Evolutionary conservation across 2,888 invertebrate genomes (phyloP).

Genomic region (Chrysolina americana): DNA sequence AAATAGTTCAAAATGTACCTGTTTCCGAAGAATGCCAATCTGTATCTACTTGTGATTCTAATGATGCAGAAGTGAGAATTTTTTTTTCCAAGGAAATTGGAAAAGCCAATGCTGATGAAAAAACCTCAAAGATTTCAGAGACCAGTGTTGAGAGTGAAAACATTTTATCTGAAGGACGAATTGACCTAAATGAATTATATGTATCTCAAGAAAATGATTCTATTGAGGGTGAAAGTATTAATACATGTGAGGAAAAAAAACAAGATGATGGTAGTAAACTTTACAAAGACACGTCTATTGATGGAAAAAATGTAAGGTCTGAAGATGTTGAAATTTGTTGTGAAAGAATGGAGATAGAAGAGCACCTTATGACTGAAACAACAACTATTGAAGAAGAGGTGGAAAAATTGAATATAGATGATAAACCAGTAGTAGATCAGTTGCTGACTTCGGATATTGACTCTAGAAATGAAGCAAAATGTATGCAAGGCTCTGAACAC

Average conservation of each 20-base stretch:
- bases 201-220: background rate
- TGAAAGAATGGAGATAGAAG: slow-evolving; percentile 25
- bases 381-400: slow-evolving; percentile 19
- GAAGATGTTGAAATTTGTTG: slow-evolving; percentile 1
- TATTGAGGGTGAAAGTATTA: background rate
- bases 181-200: background rate
- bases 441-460: background rate
- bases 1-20: background rate
- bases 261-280: background rate
- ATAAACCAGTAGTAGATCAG: slow-evolving; percentile 13
- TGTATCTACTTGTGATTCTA: slow-evolving; percentile 42
- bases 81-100: slow-evolving; percentile 42
- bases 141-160: background rate
- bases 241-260: background rate
- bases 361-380: background rate
- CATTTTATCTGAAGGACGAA: background rate
- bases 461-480: background rate
- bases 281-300: background rate
- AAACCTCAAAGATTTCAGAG: slow-evolving; percentile 8
- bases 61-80: slow-evolving; percentile 42
- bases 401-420: slow-evolving; percentile 16
- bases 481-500: background rate
- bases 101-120: slow-evolving; percentile 46
- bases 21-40: slow-evolving; percentile 38
- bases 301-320: background rate